These are phyloP conservation scores for Micoletzkya japonica DNA, from an alignment of 2,888 invertebrate species.

Conservation along the genomic window DNA sequence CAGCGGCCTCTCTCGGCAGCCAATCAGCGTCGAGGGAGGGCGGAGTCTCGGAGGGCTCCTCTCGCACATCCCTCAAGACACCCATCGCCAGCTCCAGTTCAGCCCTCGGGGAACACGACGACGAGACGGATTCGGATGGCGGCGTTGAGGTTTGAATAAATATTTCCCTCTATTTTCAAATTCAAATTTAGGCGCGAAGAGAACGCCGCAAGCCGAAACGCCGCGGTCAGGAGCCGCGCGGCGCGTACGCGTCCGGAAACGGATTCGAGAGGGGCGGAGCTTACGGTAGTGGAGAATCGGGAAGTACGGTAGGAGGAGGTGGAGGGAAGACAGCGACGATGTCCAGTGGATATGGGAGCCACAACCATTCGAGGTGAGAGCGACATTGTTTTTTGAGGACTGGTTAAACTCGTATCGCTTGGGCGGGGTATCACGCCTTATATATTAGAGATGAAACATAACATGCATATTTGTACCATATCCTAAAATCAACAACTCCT, in stretches of 20 bases:
- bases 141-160: slow-evolving; percentile 21
- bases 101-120: slow-evolving; percentile 27
- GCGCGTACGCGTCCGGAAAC: not conserved
- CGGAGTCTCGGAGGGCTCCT: not conserved
- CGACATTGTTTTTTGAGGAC: not conserved
- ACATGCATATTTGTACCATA: no score
- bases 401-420: no score
- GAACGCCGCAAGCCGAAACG: slow-evolving; percentile 30
- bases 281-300: slow-evolving; percentile 6
- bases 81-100: not conserved
- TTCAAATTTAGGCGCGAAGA: slow-evolving; percentile 38
- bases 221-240: slow-evolving; percentile 21
- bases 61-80: slow-evolving; percentile 18
- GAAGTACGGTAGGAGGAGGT: slow-evolving; percentile 9
- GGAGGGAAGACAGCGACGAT: not conserved
- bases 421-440: no score
- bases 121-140: slow-evolving; percentile 36
- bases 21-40: not conserved
- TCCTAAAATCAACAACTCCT: no score
- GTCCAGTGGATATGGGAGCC: slow-evolving; percentile 21
- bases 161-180: slow-evolving; percentile 33
- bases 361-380: slow-evolving; percentile 23
- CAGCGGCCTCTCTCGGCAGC: no score
- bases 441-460: no score
- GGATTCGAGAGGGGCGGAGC: not conserved